Percentiles rank a stretch among this genome's conserved stretches.
phyloP scores from a whole-genome alignment of 2,797 vertebrate species.

The Carcharodon carcharias region DNA sequence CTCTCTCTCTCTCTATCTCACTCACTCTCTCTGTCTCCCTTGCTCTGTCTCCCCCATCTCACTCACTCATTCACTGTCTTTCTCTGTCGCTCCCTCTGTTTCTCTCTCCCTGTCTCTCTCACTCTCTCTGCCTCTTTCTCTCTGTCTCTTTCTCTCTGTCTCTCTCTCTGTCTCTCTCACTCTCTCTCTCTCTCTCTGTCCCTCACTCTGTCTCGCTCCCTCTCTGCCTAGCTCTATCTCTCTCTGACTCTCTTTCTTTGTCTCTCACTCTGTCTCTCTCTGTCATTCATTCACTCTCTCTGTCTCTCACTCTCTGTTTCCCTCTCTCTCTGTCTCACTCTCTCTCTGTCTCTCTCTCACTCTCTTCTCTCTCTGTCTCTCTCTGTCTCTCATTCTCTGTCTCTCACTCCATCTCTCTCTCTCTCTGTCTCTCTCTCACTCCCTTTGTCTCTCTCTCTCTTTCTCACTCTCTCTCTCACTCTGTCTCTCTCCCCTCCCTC shows the following conservation, averaged over 20 bases:
- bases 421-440: neutral
- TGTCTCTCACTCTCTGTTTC: too few species aligned
- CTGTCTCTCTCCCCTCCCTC: too few species aligned
- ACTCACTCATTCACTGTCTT: neutral
- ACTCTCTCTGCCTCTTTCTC: too few species aligned
- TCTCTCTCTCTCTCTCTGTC: neutral
- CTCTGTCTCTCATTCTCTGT: too few species aligned
- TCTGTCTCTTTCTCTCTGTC: too few species aligned
- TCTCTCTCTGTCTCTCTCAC: neutral
- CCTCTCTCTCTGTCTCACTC: too few species aligned
- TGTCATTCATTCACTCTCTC: neutral
- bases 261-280: conserved; percentile 32
- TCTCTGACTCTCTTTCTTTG: neutral
- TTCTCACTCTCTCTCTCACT: neutral
- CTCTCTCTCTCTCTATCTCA: too few species aligned
- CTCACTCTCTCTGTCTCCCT: too few species aligned
- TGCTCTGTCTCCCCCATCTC: conserved; percentile 40
- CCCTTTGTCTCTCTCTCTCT: conserved; percentile 41
- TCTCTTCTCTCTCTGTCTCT: too few species aligned
- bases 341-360: too few species aligned
- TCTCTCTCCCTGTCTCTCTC: too few species aligned
- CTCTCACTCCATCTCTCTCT: too few species aligned
- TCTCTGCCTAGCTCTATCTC: neutral
- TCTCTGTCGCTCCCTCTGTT: neutral
- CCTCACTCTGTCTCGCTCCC: neutral